phyloP scores from a whole-genome alignment of 2,797 vertebrate species.

The Botia kubotai region DNA sequence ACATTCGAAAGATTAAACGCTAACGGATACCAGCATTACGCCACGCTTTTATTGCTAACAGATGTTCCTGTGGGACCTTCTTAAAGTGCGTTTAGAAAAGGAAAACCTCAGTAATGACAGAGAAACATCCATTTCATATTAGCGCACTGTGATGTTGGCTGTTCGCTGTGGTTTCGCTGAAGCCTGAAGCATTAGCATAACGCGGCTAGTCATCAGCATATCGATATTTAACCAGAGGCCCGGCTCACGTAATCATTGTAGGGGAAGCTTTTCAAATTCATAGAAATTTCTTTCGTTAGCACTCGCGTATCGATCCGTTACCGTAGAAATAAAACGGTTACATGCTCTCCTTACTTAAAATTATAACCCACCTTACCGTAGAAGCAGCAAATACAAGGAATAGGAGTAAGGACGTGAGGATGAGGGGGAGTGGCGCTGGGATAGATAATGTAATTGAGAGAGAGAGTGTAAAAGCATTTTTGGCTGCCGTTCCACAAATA shows the following conservation, averaged over 20 bases:
- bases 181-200: slow-evolving; percentile 32
- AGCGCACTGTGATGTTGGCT: slow-evolving; percentile 14
- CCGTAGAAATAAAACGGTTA: slow-evolving; percentile 65
- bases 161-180: slow-evolving; percentile 19
- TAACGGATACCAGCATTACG: slow-evolving; percentile 42
- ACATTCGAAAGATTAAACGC: slow-evolving; percentile 56
- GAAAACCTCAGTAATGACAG: slow-evolving; percentile 28
- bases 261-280: slow-evolving; percentile 74
- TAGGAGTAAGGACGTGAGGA: neutral
- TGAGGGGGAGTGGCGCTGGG: neutral
- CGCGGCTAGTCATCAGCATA: slow-evolving; percentile 44
- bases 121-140: slow-evolving; percentile 7
- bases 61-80: slow-evolving; percentile 35
- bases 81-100: slow-evolving; percentile 26
- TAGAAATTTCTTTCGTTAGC: slow-evolving; percentile 74
- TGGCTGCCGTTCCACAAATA: slow-evolving; percentile 68
- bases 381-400: neutral
- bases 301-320: slow-evolving; percentile 70
- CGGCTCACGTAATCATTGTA: slow-evolving; percentile 62
- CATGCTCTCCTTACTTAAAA: slow-evolving; percentile 53
- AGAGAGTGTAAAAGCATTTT: slow-evolving; percentile 66
- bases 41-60: slow-evolving; percentile 47
- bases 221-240: slow-evolving; percentile 69
- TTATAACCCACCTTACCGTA: slow-evolving; percentile 11
- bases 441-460: slow-evolving; percentile 40